Evolutionary conservation across 2,113 vertebrate species (phyloP).

Genomic region (Myodes glareolus): DNA sequence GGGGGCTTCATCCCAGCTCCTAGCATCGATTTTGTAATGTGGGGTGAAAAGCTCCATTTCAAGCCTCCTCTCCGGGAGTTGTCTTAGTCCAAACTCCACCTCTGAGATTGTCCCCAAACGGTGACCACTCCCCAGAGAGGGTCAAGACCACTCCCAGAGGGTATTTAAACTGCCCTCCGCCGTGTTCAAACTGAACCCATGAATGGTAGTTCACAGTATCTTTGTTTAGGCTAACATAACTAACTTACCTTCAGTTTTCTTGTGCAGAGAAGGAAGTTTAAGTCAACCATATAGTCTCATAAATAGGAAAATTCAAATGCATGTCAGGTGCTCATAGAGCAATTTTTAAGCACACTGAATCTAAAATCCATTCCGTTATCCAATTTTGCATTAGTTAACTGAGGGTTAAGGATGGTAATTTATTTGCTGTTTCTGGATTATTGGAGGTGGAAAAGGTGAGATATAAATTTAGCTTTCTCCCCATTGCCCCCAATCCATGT

Average conservation of each 20-base stretch:
- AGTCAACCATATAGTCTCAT: conserved; percentile 39
- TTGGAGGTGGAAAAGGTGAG: conserved; percentile 23
- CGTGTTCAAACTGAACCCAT: not conserved
- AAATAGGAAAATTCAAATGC: not conserved
- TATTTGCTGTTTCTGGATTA: not conserved
- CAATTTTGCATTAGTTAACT: conserved; percentile 34
- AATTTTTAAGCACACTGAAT: conserved; percentile 18
- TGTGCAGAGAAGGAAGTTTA: conserved; percentile 44
- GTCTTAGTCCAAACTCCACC: no score
- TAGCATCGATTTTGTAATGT: no score
- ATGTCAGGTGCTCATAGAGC: conserved; percentile 6
- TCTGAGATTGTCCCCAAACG: no score
- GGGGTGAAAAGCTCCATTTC: no score
- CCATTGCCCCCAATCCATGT: not conserved
- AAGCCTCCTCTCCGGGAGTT: no score
- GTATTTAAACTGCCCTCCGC: no score
- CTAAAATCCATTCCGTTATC: not conserved
- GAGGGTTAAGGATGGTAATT: conserved; percentile 5
- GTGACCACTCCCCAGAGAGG: no score
- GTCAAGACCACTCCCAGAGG: no score
- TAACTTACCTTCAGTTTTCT: conserved; percentile 21
- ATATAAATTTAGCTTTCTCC: conserved; percentile 5
- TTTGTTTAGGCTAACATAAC: not conserved
- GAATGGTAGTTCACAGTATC: not conserved
- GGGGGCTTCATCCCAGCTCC: no score